Percentiles rank a stretch among this genome's conserved stretches.
Conservation (phyloP, 2,888 invertebrate genomes). For the Limulus polyphemus region DNA sequence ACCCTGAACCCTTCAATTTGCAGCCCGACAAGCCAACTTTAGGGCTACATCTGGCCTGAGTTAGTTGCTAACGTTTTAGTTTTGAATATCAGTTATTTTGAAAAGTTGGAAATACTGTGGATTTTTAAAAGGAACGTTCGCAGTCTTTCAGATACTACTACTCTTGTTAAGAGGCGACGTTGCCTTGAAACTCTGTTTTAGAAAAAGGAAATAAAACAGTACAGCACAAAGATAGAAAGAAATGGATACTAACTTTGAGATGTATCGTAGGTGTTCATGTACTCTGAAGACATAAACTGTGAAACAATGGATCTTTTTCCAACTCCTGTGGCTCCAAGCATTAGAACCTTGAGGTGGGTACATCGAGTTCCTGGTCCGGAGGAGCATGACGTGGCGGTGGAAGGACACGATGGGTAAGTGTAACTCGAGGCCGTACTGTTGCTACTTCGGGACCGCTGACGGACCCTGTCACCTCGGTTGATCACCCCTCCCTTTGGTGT, state of each 20-base stretch:
- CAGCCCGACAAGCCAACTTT: no score
- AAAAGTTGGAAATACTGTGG: no score
- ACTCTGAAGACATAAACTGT: slow-evolving; percentile 57
- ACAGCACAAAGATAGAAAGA: no score
- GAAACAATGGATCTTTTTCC: slow-evolving; percentile 56
- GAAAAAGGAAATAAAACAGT: no score
- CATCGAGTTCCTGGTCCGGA: slow-evolving; percentile 9
- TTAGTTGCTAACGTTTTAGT: no score
- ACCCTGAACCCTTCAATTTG: no score
- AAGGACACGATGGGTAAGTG: slow-evolving; percentile 28
- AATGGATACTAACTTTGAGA: not conserved
- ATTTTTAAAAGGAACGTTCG: no score
- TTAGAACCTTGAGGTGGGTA: slow-evolving; percentile 43
- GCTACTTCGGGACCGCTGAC: slow-evolving; percentile 60
- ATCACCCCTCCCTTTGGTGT: slow-evolving; percentile 74
- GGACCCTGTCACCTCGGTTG: slow-evolving; percentile 68
- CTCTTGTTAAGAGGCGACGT: no score
- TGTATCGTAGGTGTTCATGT: slow-evolving; percentile 51
- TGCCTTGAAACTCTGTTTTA: no score
- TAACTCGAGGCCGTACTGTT: slow-evolving; percentile 72
- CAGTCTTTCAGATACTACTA: no score
- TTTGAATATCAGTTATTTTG: no score
- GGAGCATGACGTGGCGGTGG: slow-evolving; percentile 13
- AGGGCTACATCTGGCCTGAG: no score
- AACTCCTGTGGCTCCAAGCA: slow-evolving; percentile 51